These are phyloP conservation scores for Agrenia bidenticulata DNA, from an alignment of 2,888 invertebrate species.

Conservation along the genomic window DNA sequence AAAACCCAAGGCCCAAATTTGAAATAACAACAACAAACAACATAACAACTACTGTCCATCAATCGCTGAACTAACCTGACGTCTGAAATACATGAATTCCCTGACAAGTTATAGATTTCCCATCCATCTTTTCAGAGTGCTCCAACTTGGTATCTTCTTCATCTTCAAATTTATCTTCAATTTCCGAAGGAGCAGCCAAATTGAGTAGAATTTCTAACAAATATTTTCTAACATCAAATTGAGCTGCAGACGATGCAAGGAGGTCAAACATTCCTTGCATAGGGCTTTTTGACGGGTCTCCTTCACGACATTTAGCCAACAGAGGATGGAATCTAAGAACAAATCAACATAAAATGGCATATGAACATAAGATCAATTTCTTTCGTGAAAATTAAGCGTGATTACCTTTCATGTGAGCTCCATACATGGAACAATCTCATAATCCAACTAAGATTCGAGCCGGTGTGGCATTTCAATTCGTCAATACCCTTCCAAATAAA, in stretches of 20 bases:
- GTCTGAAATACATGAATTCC: constrained; percentile 28
- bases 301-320: constrained; percentile 31
- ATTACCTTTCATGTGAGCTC: constrained; percentile 72
- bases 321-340: constrained; percentile 32
- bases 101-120: constrained; percentile 18
- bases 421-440: constrained; percentile 77
- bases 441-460: constrained; percentile 56
- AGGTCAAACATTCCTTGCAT: constrained; percentile 38
- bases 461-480: constrained; percentile 24
- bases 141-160: constrained; percentile 1
- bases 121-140: constrained; percentile 13
- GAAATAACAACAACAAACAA: not conserved
- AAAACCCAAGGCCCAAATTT: too few relatives aligned
- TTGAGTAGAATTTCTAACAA: constrained; percentile 40
- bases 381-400: not conserved
- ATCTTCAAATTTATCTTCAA: constrained; percentile 19
- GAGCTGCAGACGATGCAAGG: constrained; percentile 24
- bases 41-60: not conserved
- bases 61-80: constrained; percentile 13
- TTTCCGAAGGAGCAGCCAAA: constrained; percentile 26
- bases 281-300: constrained; percentile 22
- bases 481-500: constrained; percentile 74
- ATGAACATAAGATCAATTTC: constrained; percentile 8
- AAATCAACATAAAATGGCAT: not conserved
- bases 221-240: constrained; percentile 41